phyloP scores from a whole-genome alignment of 2,797 vertebrate genomes.

The Todus mexicanus region DNA sequence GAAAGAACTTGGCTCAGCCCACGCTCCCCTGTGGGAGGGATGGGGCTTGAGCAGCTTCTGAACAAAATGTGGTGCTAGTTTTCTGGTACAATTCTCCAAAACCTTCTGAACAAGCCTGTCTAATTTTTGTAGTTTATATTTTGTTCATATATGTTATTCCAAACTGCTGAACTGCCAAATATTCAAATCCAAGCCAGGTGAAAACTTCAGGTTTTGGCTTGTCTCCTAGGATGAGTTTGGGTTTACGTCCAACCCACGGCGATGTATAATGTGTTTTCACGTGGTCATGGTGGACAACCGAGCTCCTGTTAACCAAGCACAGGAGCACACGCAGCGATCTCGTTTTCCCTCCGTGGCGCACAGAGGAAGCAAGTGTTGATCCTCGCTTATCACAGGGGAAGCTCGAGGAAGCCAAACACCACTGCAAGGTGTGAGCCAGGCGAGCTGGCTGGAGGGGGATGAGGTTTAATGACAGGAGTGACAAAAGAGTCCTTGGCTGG shows the following conservation, averaged over 20 bases:
- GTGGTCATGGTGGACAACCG: neutral
- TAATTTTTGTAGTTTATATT: neutral
- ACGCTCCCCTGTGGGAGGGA: neutral
- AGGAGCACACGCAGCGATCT: neutral
- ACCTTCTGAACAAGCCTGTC: neutral
- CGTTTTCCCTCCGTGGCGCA: accelerated
- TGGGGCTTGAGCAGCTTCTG: neutral
- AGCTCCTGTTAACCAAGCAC: neutral
- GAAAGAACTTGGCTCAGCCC: neutral
- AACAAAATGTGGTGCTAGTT: neutral
- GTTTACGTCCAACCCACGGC: neutral
- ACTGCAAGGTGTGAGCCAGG: neutral
- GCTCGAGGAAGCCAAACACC: neutral
- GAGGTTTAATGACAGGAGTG: neutral
- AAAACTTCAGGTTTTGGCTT: neutral
- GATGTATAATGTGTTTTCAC: neutral
- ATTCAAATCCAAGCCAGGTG: neutral
- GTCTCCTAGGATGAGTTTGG: neutral
- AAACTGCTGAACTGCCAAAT: neutral
- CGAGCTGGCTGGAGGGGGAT: neutral
- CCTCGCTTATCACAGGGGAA: neutral
- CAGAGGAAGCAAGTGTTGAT: neutral
- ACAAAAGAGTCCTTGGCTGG: neutral
- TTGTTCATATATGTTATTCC: neutral
- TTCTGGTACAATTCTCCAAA: neutral